Conservation (phyloP, 2,888 invertebrate species). For the Melieria omissa region DNA sequence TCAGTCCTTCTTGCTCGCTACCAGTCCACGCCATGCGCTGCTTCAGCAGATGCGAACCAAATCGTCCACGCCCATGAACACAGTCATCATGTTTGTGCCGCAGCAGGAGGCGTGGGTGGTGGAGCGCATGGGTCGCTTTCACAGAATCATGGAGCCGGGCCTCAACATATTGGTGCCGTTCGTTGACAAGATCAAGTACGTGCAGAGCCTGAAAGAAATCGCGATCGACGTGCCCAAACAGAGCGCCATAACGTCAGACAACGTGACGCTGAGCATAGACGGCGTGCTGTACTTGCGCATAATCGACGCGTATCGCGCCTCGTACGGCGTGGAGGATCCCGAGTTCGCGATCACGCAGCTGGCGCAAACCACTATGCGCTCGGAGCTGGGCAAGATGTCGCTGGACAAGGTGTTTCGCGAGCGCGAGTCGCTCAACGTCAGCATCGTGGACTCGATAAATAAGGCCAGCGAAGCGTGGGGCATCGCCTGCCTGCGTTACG, state of each 20-base stretch:
- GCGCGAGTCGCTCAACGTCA: constrained; percentile 92
- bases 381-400: constrained; percentile 96
- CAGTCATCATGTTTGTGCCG: constrained; percentile 96
- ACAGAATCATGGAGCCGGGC: constrained; percentile 93
- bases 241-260: constrained; percentile 97
- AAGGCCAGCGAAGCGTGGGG: constrained; percentile 99
- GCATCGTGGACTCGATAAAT: constrained; percentile 96
- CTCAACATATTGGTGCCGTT: constrained; percentile 92
- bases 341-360: constrained; percentile 99
- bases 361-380: constrained; percentile 99
- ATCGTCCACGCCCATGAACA: constrained; percentile 84
- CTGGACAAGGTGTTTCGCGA: constrained; percentile 97
- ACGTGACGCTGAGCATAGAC: constrained; percentile 96
- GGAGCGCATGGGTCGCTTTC: constrained; percentile 98
- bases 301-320: constrained; percentile 91
- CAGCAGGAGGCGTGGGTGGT: constrained; percentile 99
- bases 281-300: constrained; percentile 96
- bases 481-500: constrained; percentile 93
- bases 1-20: constrained; percentile 11
- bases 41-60: constrained; percentile 49
- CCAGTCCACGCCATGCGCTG: constrained; percentile 38
- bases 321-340: constrained; percentile 99
- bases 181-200: constrained; percentile 93
- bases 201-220: constrained; percentile 98
- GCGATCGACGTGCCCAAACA: constrained; percentile 99